Base-by-base conservation (phyloP, 2,797 vertebrate genomes). In the Acanthornis magna region DNA sequence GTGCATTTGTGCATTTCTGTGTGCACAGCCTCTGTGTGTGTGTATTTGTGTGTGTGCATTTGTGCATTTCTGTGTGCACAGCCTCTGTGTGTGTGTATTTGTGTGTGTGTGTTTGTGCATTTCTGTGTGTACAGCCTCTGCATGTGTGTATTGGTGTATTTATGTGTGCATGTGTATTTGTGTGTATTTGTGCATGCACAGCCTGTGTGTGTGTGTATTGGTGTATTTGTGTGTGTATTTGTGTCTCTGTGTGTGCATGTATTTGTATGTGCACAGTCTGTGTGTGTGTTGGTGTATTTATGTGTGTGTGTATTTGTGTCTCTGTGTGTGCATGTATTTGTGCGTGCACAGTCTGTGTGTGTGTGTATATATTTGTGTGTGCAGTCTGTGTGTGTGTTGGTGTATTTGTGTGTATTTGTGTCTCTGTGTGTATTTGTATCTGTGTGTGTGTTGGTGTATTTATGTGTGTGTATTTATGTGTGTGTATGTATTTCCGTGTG, bases 401-500 rank as follows among this genome's bases (percentile, higher is more conserved):
- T 54, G 4, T 50, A 1, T 40, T 3, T 17, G 6, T 36, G 3
- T 19, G 4, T 18, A 27, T 27, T 27, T 51, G 16, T 51, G 3
- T 16, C 2, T 34, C 13, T 34, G 7, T 57, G 7, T 62, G 7
- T 30, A 6, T 38, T 8, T 61, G 6, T 23, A 16, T 17, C 3
- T 40, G 5, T 27, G 1, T 34, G 25, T 38, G 57, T 26, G 5
- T 60, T 45, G 14, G 26, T 30, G 11, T n/a, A 17, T 70, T 3
- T 12, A 0, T 51, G 3, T 42, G 3, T 51, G 20, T 54, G 3
- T 50, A 1, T 40, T 2, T 17, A 5, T 36, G 3, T 20, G 36
- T 54, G 4, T 70, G 20, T 54, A 3, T 48, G 22, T 32, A 1
- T 54, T 3, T 70, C 8, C 32, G 16, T 70, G 21, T 53, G 3